Percentiles rank a stretch among this genome's conserved stretches.
These are phyloP conservation scores for Rallus limicola DNA, from an alignment of 2,113 vertebrate genomes.

Conservation along the genomic window DNA sequence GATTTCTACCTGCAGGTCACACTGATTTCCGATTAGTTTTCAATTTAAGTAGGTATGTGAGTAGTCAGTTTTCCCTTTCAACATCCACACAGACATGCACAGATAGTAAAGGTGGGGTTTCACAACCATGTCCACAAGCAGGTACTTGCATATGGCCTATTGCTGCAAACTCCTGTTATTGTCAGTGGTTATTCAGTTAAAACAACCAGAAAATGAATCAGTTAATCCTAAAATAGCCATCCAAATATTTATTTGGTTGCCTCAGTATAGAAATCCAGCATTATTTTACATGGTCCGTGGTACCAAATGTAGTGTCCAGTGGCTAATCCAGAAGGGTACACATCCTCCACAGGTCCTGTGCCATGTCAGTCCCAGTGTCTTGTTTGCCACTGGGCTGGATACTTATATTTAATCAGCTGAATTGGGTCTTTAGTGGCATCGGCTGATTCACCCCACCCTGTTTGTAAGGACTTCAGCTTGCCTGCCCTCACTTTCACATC, in stretches of 20 bases:
- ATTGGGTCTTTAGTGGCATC: not conserved
- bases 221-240: not conserved
- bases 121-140: not conserved
- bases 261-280: not conserved
- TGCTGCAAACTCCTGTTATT: not conserved
- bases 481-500: not conserved
- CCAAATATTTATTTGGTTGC: not conserved
- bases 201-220: not conserved
- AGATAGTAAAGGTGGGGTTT: not conserved
- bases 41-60: not conserved
- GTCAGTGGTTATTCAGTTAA: not conserved
- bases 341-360: not conserved
- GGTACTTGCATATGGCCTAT: not conserved
- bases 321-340: not conserved
- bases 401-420: not conserved
- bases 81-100: not conserved
- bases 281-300: not conserved
- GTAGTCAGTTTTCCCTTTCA: not conserved
- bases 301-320: accelerated
- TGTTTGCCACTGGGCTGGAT: not conserved
- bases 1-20: not conserved
- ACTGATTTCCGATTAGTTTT: not conserved
- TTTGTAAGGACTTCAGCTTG: not conserved
- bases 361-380: too few relatives aligned
- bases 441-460: not conserved